phyloP scores from a whole-genome alignment of 1,140 invertebrate species.

The Brachionus manjavacas region DNA sequence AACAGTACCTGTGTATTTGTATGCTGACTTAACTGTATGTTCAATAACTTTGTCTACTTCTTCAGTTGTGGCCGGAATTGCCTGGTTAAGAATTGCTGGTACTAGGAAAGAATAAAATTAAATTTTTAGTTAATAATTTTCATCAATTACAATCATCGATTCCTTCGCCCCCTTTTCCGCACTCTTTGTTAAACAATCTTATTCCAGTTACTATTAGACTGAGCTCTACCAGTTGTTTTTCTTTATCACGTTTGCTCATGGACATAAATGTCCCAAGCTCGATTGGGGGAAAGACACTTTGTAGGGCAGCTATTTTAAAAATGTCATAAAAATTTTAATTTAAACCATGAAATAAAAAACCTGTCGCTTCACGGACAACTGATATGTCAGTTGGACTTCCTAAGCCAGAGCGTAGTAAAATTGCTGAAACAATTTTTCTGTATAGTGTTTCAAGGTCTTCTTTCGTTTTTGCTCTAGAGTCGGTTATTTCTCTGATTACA shows the following conservation, averaged over 20 bases:
- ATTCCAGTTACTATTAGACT: constrained; percentile 58
- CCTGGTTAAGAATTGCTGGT: constrained; percentile 57
- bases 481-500: constrained; percentile 57
- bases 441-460: constrained; percentile 58
- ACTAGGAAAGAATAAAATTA: constrained; percentile 47
- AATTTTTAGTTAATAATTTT: constrained; percentile 43
- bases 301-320: constrained; percentile 61
- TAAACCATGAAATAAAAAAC: constrained; percentile 44
- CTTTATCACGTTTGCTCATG: constrained; percentile 58
- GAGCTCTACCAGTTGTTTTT: constrained; percentile 56
- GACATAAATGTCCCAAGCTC: constrained; percentile 66
- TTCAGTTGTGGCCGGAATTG: constrained; percentile 56
- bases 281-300: constrained; percentile 68
- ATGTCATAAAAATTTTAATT: neutral
- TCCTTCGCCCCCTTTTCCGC: constrained; percentile 58
- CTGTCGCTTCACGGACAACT: constrained; percentile 61
- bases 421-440: constrained; percentile 57
- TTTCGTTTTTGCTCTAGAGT: constrained; percentile 54
- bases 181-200: constrained; percentile 59
- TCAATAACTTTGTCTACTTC: constrained; percentile 56
- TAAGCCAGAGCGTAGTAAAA: constrained; percentile 56
- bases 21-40: constrained; percentile 48
- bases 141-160: constrained; percentile 55
- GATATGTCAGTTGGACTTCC: constrained; percentile 58
- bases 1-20: constrained; percentile 53